Base-by-base conservation (phyloP, 2,888 invertebrate species). In the Acanthosepion pharaonis region DNA sequence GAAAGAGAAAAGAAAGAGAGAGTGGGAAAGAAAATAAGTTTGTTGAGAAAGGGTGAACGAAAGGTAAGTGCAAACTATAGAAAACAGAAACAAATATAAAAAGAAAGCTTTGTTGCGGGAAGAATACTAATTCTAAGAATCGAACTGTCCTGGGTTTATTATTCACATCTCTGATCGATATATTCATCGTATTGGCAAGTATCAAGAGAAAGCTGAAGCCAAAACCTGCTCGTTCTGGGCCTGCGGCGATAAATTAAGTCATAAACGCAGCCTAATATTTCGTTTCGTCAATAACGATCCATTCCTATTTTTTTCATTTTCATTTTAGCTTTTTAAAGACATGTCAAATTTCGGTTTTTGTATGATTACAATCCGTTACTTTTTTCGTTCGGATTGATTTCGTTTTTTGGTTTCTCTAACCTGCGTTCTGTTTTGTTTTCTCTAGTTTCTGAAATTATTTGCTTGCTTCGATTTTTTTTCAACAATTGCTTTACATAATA, bases 181-280 rank as follows among this genome's bases (percentile, higher is more conserved):
- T 18, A 78, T 78, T 78, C 78, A 78, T 78, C 78, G 11, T 78
- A 33, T 6, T 78, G 78, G 78, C n/a, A 78, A 78, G 78, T n/a
- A 78, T 78, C n/a, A 78, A 78, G n/a, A 78, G n/a, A 78, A 78
- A 78, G 33, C n/a, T 9, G n/a, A n/a, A 78, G 78, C 8, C 4
- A 33, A n/a, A n/a, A 78, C n/a, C 78, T 9, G 78, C 78, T n/a
- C 5, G n/a, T n/a, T 78, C n/a, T 11, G 78, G 2, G 78, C 78
- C 78, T 33, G 15, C n/a, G 15, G 78, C 78, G 78, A n/a, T n/a
- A n/a, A 78, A 78, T 78, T 78, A 78, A 78, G 78, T 78, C 78
- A 78, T 78, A 78, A 78, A n/a, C 11, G 78, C n/a, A n/a, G 78
- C 78, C n/a, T 78, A 78, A 78, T 78, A 78, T 78, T 78, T 78